Evolutionary conservation across 92 coral and sea anemone genomes (phyloP).

Genomic region (Zoanthus sansibaricus): DNA sequence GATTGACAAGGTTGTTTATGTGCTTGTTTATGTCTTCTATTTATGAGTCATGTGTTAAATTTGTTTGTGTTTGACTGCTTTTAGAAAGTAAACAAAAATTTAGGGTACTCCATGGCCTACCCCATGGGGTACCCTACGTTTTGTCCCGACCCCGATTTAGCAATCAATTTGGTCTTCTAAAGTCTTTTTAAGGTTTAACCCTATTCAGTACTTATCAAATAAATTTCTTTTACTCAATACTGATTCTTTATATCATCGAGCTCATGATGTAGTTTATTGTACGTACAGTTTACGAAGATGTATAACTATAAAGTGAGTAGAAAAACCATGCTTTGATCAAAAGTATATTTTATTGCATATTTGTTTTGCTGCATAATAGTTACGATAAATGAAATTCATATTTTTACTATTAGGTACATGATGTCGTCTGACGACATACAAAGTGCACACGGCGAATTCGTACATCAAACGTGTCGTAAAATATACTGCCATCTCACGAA

Average conservation of each 20-base stretch:
- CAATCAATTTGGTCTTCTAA: background rate
- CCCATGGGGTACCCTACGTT: too few relatives aligned
- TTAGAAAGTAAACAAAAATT: too few relatives aligned
- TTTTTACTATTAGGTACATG: constrained; percentile 18
- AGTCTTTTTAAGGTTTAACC: background rate
- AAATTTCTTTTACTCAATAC: background rate
- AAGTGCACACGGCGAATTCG: background rate
- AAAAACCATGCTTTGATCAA: constrained; percentile 19
- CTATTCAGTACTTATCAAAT: background rate
- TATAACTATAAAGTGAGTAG: constrained; percentile 10
- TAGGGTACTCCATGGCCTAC: too few relatives aligned
- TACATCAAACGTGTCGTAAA: constrained; percentile 10
- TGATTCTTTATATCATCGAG: too few relatives aligned
- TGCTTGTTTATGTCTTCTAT: too few relatives aligned
- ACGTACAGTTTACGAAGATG: constrained; percentile 19
- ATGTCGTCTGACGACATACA: constrained; percentile 18
- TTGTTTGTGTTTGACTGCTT: too few relatives aligned
- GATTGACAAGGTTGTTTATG: too few relatives aligned
- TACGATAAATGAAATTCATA: constrained; percentile 4
- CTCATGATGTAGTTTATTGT: background rate
- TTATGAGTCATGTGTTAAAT: too few relatives aligned
- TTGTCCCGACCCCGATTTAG: too few relatives aligned
- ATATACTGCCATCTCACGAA: background rate
- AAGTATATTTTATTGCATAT: constrained; percentile 15
- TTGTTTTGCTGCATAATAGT: background rate